Evolutionary conservation across 2,888 invertebrate species (phyloP).

Genomic region (Oeneis ivallda): DNA sequence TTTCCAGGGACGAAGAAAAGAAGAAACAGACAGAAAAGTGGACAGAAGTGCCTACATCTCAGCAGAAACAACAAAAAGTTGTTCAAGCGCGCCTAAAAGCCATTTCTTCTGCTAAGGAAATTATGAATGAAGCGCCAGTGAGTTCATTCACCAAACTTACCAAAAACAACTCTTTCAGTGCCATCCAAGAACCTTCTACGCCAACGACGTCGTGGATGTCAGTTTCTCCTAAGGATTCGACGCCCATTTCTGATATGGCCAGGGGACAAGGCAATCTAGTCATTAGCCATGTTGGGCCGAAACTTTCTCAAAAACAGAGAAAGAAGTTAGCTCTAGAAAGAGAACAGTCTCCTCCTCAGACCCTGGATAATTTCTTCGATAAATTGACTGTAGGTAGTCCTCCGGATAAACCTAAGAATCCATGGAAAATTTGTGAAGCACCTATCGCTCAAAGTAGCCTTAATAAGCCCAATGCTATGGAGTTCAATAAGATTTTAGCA

Average conservation of each 20-base stretch:
- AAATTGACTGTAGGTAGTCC: slow-evolving; percentile 59
- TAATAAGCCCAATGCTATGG: slow-evolving; percentile 61
- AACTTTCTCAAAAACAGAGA: slow-evolving; percentile 84
- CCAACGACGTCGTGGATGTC: slow-evolving; percentile 60
- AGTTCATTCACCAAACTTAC: slow-evolving; percentile 68
- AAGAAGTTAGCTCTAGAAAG: slow-evolving; percentile 80
- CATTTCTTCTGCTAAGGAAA: slow-evolving; percentile 65
- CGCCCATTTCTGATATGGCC: slow-evolving; percentile 50
- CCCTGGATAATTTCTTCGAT: slow-evolving; percentile 56
- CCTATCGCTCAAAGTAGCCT: slow-evolving; percentile 64
- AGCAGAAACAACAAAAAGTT: slow-evolving; percentile 73
- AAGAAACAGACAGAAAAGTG: slow-evolving; percentile 63
- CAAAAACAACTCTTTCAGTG: slow-evolving; percentile 59
- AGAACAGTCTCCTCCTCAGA: slow-evolving; percentile 51
- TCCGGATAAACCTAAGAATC: slow-evolving; percentile 76
- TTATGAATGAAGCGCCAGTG: slow-evolving; percentile 59
- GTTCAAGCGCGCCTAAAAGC: slow-evolving; percentile 76
- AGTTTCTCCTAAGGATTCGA: slow-evolving; percentile 62
- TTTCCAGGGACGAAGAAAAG: slow-evolving; percentile 60
- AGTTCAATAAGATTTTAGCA: slow-evolving; percentile 83
- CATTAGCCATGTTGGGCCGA: slow-evolving; percentile 75
- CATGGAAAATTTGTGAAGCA: slow-evolving; percentile 64
- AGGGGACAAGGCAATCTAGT: slow-evolving; percentile 61
- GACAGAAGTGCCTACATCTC: slow-evolving; percentile 71
- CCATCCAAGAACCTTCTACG: slow-evolving; percentile 44